Base-by-base conservation (phyloP, 30 jellyfish, hydroid and myxozoan species). In the Clytia hemisphaerica region DNA sequence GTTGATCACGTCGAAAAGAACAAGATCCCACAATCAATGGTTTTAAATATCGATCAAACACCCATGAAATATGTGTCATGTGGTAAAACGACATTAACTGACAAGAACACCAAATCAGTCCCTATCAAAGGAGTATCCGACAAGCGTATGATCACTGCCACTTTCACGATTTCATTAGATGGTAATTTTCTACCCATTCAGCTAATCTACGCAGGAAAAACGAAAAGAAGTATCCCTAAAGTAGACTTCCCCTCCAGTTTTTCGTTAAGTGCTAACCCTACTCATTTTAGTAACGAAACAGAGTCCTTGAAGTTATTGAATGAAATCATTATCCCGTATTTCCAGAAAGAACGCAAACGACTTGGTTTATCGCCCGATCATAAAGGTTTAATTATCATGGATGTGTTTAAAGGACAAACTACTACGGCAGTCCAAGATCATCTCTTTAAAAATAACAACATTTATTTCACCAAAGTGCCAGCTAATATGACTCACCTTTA, bases 61-160 rank as follows among this genome's bases (percentile, higher is more conserved):
- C 67, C 74, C 18, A 0, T 61, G 73, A 61, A 61, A 67, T 60
- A 60, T 28, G 73, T 60, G 22, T 34, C 71, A n/a, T 60, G 73
- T 1, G 73, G 73, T 10, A 60, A 60, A 28, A 1, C 73, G 10
- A 60, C 73, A 34, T 12, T 60, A 12, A 25, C 73, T 0, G 22
- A 60, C 15, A 60, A 60, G 30, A 10, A 62, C 22, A 10, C 73
- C 7, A 60, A 18, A n/a, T n/a, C 73, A 60, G 12, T n/a, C 19
- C 67, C 67, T 14, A 53, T 53, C 12, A 29, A 53, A 0, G 67
- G 67, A 15, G 67, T 0, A 16, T 53, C 0, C 16, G 1, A 53
- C 22, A 53, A 53, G 29, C 67, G 0, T 16, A 7, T 14, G 24
- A 51, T 51, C 7, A 51, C 66, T 21, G 66, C 24, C 10, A 24